phyloP scores from a whole-genome alignment of 2,797 vertebrate genomes.

The Pangasius larnaudii region DNA sequence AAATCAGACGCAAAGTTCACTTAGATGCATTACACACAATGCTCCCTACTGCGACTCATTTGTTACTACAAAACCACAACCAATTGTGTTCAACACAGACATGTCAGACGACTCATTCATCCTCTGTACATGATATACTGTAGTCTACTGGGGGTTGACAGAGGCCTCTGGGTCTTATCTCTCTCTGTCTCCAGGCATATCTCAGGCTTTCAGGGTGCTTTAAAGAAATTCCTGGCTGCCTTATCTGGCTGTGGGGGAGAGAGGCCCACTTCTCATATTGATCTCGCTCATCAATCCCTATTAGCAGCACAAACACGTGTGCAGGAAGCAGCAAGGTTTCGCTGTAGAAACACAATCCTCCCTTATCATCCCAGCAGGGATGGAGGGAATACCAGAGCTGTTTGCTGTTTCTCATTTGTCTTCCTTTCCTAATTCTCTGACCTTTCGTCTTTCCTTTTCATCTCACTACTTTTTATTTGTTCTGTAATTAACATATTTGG shows the following conservation, averaged over 20 bases:
- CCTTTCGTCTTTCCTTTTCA: slow-evolving; percentile 17
- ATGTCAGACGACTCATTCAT: slow-evolving; percentile 34
- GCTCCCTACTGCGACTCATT: slow-evolving; percentile 9
- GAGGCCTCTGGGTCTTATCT: slow-evolving; percentile 57
- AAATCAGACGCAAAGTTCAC: not conserved
- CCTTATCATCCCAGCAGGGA: slow-evolving; percentile 66
- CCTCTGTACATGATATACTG: slow-evolving; percentile 17
- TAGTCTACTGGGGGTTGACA: slow-evolving; percentile 43
- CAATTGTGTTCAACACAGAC: slow-evolving; percentile 4
- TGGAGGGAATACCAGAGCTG: slow-evolving; percentile 61
- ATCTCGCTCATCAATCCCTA: slow-evolving; percentile 58
- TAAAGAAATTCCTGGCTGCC: slow-evolving; percentile 60
- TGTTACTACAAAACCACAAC: slow-evolving; percentile 16
- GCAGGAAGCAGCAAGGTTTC: slow-evolving; percentile 62
- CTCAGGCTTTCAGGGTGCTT: slow-evolving; percentile 48
- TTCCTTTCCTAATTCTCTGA: slow-evolving; percentile 56
- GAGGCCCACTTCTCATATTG: slow-evolving; percentile 55
- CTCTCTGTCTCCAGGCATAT: slow-evolving; percentile 29
- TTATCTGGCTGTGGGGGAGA: slow-evolving; percentile 64
- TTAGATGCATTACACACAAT: not conserved
- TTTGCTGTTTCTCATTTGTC: slow-evolving; percentile 39
- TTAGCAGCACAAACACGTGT: slow-evolving; percentile 58
- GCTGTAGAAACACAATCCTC: slow-evolving; percentile 67
- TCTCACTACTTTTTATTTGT: slow-evolving; percentile 18
- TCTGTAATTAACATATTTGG: slow-evolving; percentile 30